A percentile compares a stretch with the other conserved stretches of the same genome.
Conservation (phyloP, 2,113 vertebrate species). For the Lethenteron camtschaticum region DNA sequence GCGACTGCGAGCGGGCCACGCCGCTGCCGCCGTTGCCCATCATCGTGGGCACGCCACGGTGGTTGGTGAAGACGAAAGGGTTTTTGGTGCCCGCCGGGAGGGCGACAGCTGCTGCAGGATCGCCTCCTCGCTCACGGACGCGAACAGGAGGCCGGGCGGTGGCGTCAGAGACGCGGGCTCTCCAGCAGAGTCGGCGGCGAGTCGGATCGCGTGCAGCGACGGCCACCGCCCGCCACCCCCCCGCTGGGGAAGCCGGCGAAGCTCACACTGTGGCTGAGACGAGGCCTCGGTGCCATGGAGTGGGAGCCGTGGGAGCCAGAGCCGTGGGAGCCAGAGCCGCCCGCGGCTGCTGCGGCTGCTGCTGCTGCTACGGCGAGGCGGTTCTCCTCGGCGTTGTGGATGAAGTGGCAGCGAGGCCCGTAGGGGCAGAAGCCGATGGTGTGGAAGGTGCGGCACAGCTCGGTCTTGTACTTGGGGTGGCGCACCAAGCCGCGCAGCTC, state of each 20-base stretch:
- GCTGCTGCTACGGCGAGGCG: constrained; percentile 35
- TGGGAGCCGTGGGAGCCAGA: no score
- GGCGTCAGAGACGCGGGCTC: constrained; percentile 81
- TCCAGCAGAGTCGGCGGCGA: background rate
- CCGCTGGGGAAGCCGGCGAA: constrained; percentile 50
- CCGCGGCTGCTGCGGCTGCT: background rate
- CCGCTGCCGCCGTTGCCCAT: constrained; percentile 31
- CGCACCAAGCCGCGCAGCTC: constrained; percentile 89
- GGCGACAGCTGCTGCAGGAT: constrained; percentile 33
- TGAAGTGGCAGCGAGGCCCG: constrained; percentile 91
- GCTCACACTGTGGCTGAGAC: constrained; percentile 94
- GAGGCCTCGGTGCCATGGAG: constrained; percentile 35
- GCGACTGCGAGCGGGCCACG: constrained; percentile 65
- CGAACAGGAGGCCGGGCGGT: constrained; percentile 44
- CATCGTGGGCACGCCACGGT: constrained; percentile 38
- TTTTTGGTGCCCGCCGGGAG: constrained; percentile 66
- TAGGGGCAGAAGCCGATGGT: constrained; percentile 96
- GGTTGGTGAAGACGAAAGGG: constrained; percentile 78
- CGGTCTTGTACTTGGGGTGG: constrained; percentile 97
- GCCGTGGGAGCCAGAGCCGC: no score
- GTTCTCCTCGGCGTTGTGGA: constrained; percentile 87
- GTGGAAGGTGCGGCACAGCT: constrained; percentile 98
- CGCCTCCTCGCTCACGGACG: constrained; percentile 25
- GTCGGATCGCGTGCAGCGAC: background rate
- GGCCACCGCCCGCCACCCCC: constrained; percentile 12